A percentile compares a stretch with the other conserved stretches of the same genome.
Evolutionary conservation across 2,888 invertebrate genomes (phyloP).

Genomic region (Drosophila mimica): DNA sequence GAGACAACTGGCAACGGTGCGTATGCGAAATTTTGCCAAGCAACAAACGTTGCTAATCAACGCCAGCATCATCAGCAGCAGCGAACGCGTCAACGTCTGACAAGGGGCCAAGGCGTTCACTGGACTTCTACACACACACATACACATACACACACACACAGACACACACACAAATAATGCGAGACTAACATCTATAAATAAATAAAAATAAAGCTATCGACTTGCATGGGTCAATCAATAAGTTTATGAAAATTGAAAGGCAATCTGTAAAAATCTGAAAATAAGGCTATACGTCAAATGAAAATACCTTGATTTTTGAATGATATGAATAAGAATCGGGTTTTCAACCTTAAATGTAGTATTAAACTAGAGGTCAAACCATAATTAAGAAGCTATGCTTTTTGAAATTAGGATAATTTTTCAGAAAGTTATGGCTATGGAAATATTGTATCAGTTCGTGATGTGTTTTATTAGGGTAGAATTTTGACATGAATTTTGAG

Average conservation of each 20-base stretch:
- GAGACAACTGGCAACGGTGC: constrained; percentile 39
- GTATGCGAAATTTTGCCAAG: constrained; percentile 63
- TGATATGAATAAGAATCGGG: neutral
- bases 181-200: constrained; percentile 32
- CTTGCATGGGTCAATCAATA: constrained; percentile 22
- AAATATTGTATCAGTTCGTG: neutral
- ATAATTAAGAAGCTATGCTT: neutral
- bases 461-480: neutral
- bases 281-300: neutral
- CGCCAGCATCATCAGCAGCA: constrained; percentile 53
- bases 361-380: neutral
- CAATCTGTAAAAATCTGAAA: neutral
- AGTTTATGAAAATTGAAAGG: neutral
- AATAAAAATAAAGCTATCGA: constrained; percentile 30
- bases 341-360: neutral
- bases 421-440: neutral
- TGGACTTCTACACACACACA: constrained; percentile 32
- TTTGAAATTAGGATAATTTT: fast-evolving
- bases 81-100: constrained; percentile 55
- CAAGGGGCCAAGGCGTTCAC: constrained; percentile 49
- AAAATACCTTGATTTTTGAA: no score
- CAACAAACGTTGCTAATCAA: constrained; percentile 54
- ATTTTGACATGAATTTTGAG: neutral
- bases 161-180: neutral
- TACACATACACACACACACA: constrained; percentile 1